Evolutionary conservation across 2,113 vertebrate species (phyloP).

Genomic region (Tursiops truncatus): DNA sequence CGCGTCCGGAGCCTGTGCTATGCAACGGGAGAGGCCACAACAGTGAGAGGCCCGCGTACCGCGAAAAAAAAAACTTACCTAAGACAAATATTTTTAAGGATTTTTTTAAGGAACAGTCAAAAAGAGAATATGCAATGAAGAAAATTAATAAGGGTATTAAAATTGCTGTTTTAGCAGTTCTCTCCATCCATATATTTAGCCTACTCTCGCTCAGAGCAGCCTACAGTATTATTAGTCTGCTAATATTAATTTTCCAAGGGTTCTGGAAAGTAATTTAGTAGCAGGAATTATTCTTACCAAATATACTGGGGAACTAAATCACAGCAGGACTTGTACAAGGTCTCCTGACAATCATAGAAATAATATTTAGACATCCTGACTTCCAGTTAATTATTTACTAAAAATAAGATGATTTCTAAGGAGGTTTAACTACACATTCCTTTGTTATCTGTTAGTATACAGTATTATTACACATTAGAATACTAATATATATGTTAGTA

Average conservation of each 20-base stretch:
- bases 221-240: neutral
- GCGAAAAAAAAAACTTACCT: neutral
- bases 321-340: neutral
- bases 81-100: neutral
- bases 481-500: neutral
- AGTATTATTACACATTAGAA: neutral
- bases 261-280: neutral
- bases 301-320: neutral
- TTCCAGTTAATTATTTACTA: neutral
- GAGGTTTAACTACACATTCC: neutral
- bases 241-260: conserved; percentile 20
- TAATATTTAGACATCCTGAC: neutral
- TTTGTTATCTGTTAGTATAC: neutral
- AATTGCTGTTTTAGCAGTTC: neutral
- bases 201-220: neutral
- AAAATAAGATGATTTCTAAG: conserved; percentile 11
- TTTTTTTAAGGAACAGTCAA: neutral
- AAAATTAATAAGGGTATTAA: neutral
- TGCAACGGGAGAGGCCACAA: too few species aligned
- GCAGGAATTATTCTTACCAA: neutral
- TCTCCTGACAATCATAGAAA: neutral
- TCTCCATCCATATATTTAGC: neutral
- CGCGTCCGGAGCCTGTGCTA: too few species aligned
- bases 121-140: neutral
- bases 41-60: too few species aligned